Conservation (phyloP, 2,113 vertebrate genomes). For the Donacobius atricapilla region DNA sequence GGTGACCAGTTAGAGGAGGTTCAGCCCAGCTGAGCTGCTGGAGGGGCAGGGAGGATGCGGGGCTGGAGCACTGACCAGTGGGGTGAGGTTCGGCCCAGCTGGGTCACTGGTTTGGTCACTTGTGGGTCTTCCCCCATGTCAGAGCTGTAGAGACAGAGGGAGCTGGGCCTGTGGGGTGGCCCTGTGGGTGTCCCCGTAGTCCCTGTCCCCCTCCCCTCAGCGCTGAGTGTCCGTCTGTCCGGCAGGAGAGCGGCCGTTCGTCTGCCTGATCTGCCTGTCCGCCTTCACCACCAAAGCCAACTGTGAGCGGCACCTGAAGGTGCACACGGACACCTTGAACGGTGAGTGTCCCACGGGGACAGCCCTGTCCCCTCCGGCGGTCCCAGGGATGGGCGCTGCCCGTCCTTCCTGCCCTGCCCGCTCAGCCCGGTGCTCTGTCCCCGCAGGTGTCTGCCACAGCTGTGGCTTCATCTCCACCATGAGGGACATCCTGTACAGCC, state of each 20-base stretch:
- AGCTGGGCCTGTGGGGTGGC: background rate
- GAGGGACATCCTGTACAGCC: slow-evolving; percentile 94
- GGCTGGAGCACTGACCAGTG: background rate
- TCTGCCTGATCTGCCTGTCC: slow-evolving; percentile 95
- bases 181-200: fast-evolving
- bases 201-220: background rate
- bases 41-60: background rate
- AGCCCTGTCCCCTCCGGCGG: background rate
- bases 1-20: background rate
- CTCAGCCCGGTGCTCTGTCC: background rate
- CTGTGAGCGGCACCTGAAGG: slow-evolving; percentile 96
- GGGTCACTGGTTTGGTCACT: background rate
- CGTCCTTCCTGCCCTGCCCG: background rate
- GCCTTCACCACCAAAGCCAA: slow-evolving; percentile 99
- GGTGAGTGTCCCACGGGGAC: slow-evolving; percentile 48
- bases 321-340: slow-evolving; percentile 92
- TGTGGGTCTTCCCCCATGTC: background rate
- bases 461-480: slow-evolving; percentile 96
- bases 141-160: background rate
- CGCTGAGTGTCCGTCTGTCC: background rate
- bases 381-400: fast-evolving
- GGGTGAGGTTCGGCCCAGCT: background rate
- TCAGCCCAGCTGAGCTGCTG: background rate
- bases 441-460: slow-evolving; percentile 88
- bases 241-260: slow-evolving; percentile 92